Evolutionary conservation across 2,888 invertebrate genomes (phyloP).

Genomic region (Netelia melanura): DNA sequence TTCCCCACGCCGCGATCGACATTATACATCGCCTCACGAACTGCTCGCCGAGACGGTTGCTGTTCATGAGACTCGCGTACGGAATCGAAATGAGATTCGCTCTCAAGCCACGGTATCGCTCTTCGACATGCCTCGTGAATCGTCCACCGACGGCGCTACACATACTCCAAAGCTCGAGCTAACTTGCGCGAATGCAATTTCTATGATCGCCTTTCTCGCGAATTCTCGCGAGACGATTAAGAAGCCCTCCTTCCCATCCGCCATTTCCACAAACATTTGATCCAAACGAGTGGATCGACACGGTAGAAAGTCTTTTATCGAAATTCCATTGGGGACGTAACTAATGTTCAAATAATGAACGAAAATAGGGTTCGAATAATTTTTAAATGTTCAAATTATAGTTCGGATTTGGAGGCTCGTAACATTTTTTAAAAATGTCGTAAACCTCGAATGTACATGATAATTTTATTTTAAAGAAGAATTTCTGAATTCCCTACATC

Average conservation of each 20-base stretch:
- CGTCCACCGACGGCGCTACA: neutral
- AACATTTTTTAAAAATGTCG: too few species aligned
- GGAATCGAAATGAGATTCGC: constrained; percentile 51
- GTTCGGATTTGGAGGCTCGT: too few species aligned
- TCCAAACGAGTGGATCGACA: neutral
- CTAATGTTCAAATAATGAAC: too few species aligned
- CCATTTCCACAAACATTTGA: neutral
- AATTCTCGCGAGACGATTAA: constrained; percentile 7
- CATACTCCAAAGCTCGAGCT: neutral
- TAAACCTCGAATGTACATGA: too few species aligned
- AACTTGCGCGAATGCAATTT: constrained; percentile 27
- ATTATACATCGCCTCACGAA: constrained; percentile 22
- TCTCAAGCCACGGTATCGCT: constrained; percentile 7
- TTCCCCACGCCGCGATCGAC: constrained; percentile 20
- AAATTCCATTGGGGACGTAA: too few species aligned
- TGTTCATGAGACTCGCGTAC: constrained; percentile 30
- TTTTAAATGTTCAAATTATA: too few species aligned
- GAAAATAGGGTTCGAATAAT: too few species aligned
- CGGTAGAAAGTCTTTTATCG: too few species aligned
- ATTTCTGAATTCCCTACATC: too few species aligned
- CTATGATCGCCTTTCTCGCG: neutral
- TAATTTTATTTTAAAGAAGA: too few species aligned
- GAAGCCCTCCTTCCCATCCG: neutral
- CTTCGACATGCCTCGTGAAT: neutral
- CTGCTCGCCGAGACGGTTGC: constrained; percentile 28